phyloP scores from a whole-genome alignment of 2,888 invertebrate species.

The Nomada fucata region DNA sequence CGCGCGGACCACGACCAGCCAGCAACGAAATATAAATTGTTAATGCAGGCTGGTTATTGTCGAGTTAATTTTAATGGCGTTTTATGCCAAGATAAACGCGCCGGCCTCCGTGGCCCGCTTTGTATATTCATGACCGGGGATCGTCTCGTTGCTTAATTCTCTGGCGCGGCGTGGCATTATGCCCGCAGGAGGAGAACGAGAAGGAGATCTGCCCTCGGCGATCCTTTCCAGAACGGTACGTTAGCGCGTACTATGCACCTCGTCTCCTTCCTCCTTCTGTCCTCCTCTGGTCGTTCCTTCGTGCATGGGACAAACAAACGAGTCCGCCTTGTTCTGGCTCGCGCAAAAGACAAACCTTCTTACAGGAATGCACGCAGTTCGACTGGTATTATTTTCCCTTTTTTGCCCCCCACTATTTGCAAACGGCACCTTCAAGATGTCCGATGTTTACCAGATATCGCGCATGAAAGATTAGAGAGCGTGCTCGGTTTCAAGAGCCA shows the following conservation, averaged over 20 bases:
- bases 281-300: slow-evolving; percentile 18
- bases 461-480: too few relatives aligned
- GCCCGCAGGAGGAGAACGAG: slow-evolving; percentile 45
- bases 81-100: slow-evolving; percentile 62
- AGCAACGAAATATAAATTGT: slow-evolving; percentile 62
- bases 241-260: background rate
- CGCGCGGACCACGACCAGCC: background rate
- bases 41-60: slow-evolving; percentile 61
- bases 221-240: slow-evolving; percentile 43
- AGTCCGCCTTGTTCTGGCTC: slow-evolving; percentile 23
- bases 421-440: slow-evolving; percentile 16
- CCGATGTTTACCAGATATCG: background rate
- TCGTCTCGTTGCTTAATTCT: slow-evolving; percentile 58
- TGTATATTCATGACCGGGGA: slow-evolving; percentile 63
- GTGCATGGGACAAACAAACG: slow-evolving; percentile 31
- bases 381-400: slow-evolving; percentile 31
- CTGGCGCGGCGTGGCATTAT: slow-evolving; percentile 38
- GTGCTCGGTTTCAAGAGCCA: too few relatives aligned
- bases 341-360: slow-evolving; percentile 52
- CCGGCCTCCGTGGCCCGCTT: slow-evolving; percentile 35
- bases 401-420: background rate
- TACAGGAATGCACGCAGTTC: slow-evolving; percentile 36
- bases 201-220: slow-evolving; percentile 49
- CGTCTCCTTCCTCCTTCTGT: slow-evolving; percentile 10
- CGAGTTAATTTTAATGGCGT: slow-evolving; percentile 66